These are phyloP conservation scores for Sebastes variabilis DNA, from an alignment of 2,797 vertebrate genomes.

Conservation along the genomic window DNA sequence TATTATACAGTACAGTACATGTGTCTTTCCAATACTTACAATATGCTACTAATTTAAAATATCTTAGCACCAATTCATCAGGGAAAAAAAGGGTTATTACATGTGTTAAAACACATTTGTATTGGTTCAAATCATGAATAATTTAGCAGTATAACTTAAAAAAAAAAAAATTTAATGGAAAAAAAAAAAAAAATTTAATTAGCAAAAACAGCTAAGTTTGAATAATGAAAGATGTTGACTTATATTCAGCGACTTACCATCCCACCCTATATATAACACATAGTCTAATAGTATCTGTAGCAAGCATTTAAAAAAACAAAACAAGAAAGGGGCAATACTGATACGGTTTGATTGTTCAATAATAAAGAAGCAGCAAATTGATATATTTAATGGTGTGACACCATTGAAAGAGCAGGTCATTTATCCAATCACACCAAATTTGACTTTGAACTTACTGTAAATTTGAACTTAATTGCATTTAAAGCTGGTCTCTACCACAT, in stretches of 20 bases:
- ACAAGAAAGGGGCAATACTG: constrained; percentile 30
- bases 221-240: constrained; percentile 15
- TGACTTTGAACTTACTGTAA: background rate
- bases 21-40: constrained; percentile 70
- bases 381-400: background rate
- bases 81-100: constrained; percentile 2
- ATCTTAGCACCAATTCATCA: constrained; percentile 79
- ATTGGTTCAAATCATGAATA: constrained; percentile 69
- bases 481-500: background rate
- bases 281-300: background rate
- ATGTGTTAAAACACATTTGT: constrained; percentile 33
- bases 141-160: constrained; percentile 76
- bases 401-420: background rate
- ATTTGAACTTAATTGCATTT: background rate
- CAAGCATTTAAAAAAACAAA: constrained; percentile 45
- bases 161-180: background rate
- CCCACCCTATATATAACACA: background rate
- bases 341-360: constrained; percentile 2
- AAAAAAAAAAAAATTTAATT: background rate
- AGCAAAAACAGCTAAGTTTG: constrained; percentile 10
- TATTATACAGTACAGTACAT: constrained; percentile 82
- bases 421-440: background rate
- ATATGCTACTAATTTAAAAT: constrained; percentile 67
- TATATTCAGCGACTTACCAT: constrained; percentile 3
- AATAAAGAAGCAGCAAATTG: constrained; percentile 4